Percentiles rank a stretch among this genome's conserved stretches.
Evolutionary conservation across 2,888 invertebrate species (phyloP).

Genomic region (Agapostemon virescens): DNA sequence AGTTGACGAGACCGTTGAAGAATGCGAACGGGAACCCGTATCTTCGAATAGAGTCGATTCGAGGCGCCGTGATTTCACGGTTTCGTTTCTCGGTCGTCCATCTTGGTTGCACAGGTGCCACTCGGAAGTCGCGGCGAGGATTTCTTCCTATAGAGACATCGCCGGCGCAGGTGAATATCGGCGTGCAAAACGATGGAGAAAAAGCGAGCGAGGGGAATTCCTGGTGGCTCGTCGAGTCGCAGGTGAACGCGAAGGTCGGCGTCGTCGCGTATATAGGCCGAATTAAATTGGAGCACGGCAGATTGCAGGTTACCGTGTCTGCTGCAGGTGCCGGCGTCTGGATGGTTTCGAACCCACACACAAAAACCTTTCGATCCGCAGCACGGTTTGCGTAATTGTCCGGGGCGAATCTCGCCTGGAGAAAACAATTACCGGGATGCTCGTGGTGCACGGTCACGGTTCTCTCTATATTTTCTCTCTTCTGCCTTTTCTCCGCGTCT

Average conservation of each 20-base stretch:
- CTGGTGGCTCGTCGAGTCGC: constrained; percentile 28
- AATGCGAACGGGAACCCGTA: background rate
- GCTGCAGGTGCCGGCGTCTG: constrained; percentile 51
- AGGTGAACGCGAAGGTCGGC: constrained; percentile 62
- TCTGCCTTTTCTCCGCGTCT: too few species aligned
- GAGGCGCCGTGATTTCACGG: background rate
- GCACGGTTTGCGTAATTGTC: constrained; percentile 33
- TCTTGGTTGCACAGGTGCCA: background rate
- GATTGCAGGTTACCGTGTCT: constrained; percentile 55
- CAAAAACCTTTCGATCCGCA: background rate
- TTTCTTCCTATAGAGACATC: constrained; percentile 9
- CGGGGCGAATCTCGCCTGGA: constrained; percentile 33
- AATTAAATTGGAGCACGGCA: constrained; percentile 60
- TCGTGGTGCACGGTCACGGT: constrained; percentile 2
- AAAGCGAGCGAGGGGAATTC: constrained; percentile 25
- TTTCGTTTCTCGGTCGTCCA: background rate
- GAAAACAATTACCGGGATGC: constrained; percentile 21
- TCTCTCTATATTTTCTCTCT: background rate
- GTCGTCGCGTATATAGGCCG: constrained; percentile 54
- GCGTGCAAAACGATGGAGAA: constrained; percentile 1
- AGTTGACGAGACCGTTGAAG: background rate
- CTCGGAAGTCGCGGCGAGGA: background rate
- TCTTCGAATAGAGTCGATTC: background rate
- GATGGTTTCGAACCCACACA: constrained; percentile 30
- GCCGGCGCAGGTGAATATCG: constrained; percentile 52